These are phyloP conservation scores for Spicauda simplicius DNA, from an alignment of 2,888 invertebrate species.

Conservation along the genomic window DNA sequence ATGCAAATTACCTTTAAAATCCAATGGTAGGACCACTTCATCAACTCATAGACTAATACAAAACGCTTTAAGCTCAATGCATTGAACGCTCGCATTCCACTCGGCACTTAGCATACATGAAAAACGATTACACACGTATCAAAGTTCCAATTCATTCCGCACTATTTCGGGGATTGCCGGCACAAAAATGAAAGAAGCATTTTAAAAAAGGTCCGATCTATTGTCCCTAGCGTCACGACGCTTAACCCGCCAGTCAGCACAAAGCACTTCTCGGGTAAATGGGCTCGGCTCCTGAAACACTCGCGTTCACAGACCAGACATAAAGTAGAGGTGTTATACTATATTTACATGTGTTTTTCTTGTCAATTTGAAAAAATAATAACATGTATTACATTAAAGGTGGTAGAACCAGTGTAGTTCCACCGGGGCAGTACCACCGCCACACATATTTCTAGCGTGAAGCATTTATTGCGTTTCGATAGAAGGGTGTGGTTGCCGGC, in stretches of 20 bases:
- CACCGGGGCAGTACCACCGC: too few relatives aligned
- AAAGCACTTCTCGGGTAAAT: conserved; percentile 79
- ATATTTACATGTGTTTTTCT: too few relatives aligned
- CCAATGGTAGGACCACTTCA: too few relatives aligned
- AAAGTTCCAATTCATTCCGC: conserved; percentile 14
- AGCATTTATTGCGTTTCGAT: too few relatives aligned
- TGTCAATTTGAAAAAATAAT: too few relatives aligned
- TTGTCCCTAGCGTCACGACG: conserved; percentile 65
- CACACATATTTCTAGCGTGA: too few relatives aligned
- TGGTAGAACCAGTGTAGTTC: too few relatives aligned
- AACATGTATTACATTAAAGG: too few relatives aligned
- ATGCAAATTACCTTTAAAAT: too few relatives aligned
- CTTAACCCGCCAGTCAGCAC: conserved; percentile 73
- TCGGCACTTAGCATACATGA: conserved; percentile 4
- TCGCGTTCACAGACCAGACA: conserved; percentile 8
- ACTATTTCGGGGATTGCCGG: conserved; percentile 48
- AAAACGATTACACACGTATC: conserved; percentile 10
- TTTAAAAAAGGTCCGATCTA: conserved; percentile 69
- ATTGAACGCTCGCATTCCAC: background rate
- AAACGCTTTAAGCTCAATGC: background rate
- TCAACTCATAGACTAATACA: too few relatives aligned
- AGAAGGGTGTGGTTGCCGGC: too few relatives aligned
- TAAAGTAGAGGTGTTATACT: background rate
- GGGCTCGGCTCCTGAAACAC: conserved; percentile 70
- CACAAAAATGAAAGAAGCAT: conserved; percentile 61